Percentiles rank a stretch among this genome's conserved stretches.
Evolutionary conservation across 1,140 invertebrate genomes (phyloP).

Genomic region (Formica selysi): DNA sequence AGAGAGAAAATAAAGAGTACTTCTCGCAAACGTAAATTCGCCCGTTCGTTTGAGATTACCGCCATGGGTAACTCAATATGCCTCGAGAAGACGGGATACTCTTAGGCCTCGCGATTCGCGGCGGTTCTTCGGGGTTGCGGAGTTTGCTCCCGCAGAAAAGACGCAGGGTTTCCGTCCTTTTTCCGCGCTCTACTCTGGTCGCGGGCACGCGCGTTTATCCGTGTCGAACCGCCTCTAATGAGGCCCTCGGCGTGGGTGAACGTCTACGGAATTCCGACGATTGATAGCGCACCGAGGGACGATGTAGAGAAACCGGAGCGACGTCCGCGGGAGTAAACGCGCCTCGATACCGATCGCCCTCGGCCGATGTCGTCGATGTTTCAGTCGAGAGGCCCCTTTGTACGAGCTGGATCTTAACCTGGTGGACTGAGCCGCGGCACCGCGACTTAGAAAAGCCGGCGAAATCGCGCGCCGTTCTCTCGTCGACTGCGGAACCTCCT

Average conservation of each 20-base stretch:
- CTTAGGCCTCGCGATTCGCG: neutral
- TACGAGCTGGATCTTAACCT: conserved; percentile 1
- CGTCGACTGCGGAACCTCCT: conserved; percentile 21
- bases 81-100: conserved; percentile 19
- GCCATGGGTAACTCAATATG: conserved; percentile 74
- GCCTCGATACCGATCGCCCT: conserved; percentile 70
- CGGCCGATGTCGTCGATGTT: conserved; percentile 40
- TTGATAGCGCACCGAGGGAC: conserved; percentile 68
- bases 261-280: conserved; percentile 67
- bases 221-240: conserved; percentile 66
- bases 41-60: conserved; percentile 70
- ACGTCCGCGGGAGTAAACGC: conserved; percentile 62
- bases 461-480: neutral
- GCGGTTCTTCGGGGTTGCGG: conserved; percentile 23
- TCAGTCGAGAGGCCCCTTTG: conserved; percentile 20
- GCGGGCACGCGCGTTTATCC: neutral
- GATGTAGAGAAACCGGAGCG: conserved; percentile 60
- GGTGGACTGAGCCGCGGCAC: neutral
- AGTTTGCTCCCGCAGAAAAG: too few relatives aligned
- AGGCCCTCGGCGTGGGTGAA: conserved; percentile 75
- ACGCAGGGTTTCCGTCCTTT: neutral
- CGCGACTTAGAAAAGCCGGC: conserved; percentile 52
- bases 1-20: conserved; percentile 28
- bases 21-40: conserved; percentile 68
- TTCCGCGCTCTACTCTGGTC: neutral